Percentiles rank a stretch among this genome's conserved stretches.
These are phyloP conservation scores for Xylota sylvarum DNA, from an alignment of 2,888 invertebrate species.

Conservation along the genomic window DNA sequence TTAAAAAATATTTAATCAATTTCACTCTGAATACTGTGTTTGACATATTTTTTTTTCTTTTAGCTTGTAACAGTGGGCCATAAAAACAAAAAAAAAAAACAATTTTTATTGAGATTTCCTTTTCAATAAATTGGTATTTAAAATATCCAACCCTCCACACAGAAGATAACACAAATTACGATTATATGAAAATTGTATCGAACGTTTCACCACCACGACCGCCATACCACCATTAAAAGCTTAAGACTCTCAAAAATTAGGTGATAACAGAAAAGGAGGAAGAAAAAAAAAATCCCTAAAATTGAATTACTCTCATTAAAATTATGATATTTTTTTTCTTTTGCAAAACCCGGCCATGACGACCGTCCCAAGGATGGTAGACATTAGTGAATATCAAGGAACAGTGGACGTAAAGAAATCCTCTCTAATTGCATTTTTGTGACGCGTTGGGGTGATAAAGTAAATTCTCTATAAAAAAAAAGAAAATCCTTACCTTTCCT, in stretches of 20 bases:
- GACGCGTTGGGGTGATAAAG: conserved; percentile 34
- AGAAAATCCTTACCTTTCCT: not conserved
- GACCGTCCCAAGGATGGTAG: conserved; percentile 12
- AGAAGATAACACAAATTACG: not conserved
- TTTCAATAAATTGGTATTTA: not conserved
- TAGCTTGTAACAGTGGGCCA: not conserved
- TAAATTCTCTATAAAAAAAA: conserved; percentile 10
- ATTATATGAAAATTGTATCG: not conserved
- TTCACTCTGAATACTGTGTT: not conserved
- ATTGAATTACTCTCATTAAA: conserved; percentile 41
- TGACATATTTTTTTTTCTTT: not conserved
- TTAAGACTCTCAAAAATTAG: conserved; percentile 5
- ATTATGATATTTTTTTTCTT: conserved; percentile 15
- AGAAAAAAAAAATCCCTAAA: not conserved
- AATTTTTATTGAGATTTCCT: not conserved
- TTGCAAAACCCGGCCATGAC: not conserved
- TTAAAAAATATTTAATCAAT: not conserved
- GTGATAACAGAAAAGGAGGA: not conserved
- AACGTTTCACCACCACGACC: not conserved
- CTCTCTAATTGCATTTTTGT: conserved; percentile 50
- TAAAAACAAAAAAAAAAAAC: not conserved
- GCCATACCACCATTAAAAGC: not conserved
- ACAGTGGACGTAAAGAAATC: conserved; percentile 28
- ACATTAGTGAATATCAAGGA: conserved; percentile 22
- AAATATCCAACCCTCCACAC: not conserved